These are phyloP conservation scores for Caenorhabditis zanzibari DNA, from an alignment of 2,888 invertebrate species.

Conservation along the genomic window DNA sequence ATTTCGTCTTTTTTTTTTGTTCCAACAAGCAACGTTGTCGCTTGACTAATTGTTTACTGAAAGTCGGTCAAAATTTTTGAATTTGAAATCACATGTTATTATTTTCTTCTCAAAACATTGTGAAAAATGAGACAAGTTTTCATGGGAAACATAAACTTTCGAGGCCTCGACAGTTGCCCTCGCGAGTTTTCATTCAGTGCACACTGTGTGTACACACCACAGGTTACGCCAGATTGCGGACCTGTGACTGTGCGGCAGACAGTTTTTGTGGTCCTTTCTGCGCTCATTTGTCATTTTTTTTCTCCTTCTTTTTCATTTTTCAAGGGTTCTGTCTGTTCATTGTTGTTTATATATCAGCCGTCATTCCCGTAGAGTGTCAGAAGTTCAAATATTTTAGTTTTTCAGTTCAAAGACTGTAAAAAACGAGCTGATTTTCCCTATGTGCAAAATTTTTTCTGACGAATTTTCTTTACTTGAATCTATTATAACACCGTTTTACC, in stretches of 20 bases:
- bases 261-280: background rate
- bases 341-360: too few species aligned
- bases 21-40: background rate
- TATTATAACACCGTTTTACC: too few species aligned
- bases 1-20: background rate
- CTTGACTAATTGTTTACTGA: slow-evolving; percentile 16
- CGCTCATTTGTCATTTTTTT: background rate
- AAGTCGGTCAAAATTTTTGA: background rate
- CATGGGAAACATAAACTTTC: too few species aligned
- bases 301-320: too few species aligned
- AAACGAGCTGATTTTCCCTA: too few species aligned
- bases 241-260: background rate
- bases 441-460: too few species aligned
- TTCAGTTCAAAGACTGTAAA: too few species aligned
- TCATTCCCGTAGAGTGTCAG: too few species aligned
- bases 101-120: slow-evolving; percentile 5
- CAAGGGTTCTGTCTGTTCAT: too few species aligned
- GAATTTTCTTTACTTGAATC: too few species aligned
- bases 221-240: slow-evolving; percentile 34
- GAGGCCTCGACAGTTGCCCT: too few species aligned
- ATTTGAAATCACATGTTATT: slow-evolving; percentile 9
- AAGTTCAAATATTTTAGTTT: too few species aligned
- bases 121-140: background rate
- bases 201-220: background rate
- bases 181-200: background rate